Percentiles rank a stretch among this genome's conserved stretches.
Evolutionary conservation across 2,113 vertebrate species (phyloP).

Genomic region (Glareola pratincola): DNA sequence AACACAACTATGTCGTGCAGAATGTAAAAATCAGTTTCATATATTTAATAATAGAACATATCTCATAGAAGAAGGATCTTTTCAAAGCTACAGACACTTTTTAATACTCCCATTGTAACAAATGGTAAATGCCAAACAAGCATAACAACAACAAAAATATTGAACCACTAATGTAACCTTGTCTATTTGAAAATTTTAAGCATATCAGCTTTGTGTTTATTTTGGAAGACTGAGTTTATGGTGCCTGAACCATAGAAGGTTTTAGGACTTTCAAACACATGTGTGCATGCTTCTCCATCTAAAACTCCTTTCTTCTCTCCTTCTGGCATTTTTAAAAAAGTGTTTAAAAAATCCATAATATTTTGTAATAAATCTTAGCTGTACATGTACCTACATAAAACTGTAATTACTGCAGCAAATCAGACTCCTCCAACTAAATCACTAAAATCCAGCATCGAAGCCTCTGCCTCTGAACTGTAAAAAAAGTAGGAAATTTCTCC

Average conservation of each 20-base stretch:
- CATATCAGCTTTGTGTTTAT: background rate
- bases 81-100: background rate
- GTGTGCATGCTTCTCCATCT: background rate
- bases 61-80: background rate
- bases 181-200: background rate
- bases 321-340: background rate
- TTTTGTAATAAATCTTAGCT: background rate
- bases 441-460: background rate
- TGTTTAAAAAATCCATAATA: no score
- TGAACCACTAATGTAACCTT: background rate
- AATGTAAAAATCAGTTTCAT: background rate
- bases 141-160: background rate
- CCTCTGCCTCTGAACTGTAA: background rate
- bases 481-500: background rate
- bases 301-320: background rate
- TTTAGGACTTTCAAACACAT: background rate
- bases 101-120: background rate
- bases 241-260: background rate
- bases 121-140: background rate
- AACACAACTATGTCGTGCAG: background rate
- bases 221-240: background rate
- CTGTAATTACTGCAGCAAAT: background rate
- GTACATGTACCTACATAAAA: background rate
- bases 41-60: background rate
- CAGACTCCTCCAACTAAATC: background rate